Evolutionary conservation across 2,113 vertebrate species (phyloP).

Genomic region (Entomyzon cyanotis): DNA sequence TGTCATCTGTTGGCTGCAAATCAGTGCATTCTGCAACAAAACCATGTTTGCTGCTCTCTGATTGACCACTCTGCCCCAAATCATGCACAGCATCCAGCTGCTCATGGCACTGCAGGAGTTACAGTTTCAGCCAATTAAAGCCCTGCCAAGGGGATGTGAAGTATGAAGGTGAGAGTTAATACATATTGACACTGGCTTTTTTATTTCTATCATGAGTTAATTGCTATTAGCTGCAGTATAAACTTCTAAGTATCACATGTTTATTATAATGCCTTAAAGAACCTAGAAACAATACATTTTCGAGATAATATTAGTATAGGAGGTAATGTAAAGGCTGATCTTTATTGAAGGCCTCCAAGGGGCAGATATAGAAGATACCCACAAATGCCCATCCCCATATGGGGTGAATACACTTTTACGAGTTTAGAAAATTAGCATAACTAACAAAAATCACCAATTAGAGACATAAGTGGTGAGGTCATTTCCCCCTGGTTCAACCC

Average conservation of each 20-base stretch:
- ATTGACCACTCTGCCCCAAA: not conserved
- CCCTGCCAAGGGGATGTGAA: not conserved
- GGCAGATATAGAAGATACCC: too few relatives aligned
- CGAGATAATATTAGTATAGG: too few relatives aligned
- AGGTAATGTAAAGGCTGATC: too few relatives aligned
- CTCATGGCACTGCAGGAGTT: not conserved
- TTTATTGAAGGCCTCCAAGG: too few relatives aligned
- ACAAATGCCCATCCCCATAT: too few relatives aligned
- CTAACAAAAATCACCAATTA: too few relatives aligned
- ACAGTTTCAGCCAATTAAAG: slow-evolving; percentile 16
- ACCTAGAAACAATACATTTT: too few relatives aligned
- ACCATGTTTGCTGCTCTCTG: not conserved
- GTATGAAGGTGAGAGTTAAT: not conserved
- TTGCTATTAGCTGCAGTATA: not conserved
- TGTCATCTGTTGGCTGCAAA: not conserved
- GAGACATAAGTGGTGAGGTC: too few relatives aligned
- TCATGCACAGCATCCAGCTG: not conserved
- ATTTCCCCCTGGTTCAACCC: too few relatives aligned
- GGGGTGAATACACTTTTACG: too few relatives aligned
- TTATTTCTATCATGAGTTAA: slow-evolving; percentile 26
- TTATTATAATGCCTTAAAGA: not conserved
- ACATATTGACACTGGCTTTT: not conserved
- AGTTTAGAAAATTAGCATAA: too few relatives aligned
- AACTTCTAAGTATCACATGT: slow-evolving; percentile 20
- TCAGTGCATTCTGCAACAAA: not conserved